These are phyloP conservation scores for Apostichopus californicus DNA, from an alignment of 35 echinoderm and acorn worm genomes.

Conservation along the genomic window DNA sequence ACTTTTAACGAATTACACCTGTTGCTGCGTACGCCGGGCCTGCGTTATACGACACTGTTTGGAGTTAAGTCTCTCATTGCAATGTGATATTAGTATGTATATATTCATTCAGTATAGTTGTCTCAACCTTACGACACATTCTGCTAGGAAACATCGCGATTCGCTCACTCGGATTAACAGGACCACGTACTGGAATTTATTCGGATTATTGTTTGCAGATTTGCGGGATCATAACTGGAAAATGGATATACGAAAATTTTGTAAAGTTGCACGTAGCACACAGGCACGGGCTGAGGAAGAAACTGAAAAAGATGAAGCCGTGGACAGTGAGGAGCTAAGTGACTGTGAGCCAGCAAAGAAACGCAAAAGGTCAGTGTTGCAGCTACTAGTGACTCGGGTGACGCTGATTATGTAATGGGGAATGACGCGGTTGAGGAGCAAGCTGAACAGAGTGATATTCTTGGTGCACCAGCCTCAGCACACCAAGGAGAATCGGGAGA, in stretches of 20 bases:
- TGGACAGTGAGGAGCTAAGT: constrained; percentile 5
- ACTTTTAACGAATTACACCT: no score
- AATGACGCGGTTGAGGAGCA: background rate
- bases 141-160: no score
- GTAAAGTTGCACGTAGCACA: constrained; percentile 35
- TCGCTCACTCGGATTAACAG: no score
- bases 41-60: no score
- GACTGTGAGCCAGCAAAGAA: constrained; percentile 16
- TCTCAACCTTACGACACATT: no score
- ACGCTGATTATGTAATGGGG: background rate
- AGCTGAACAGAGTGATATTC: constrained; percentile 41
- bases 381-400: background rate
- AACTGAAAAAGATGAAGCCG: constrained; percentile 17
- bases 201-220: constrained; percentile 8
- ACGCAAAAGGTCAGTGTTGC: constrained; percentile 16
- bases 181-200: background rate
- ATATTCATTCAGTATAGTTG: no score
- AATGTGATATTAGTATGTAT: no score
- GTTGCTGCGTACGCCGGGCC: no score
- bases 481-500: background rate
- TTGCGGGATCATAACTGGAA: background rate
- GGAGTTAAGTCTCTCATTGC: no score
- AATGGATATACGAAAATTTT: constrained; percentile 49
- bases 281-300: background rate
- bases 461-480: constrained; percentile 6